These are phyloP conservation scores for Xenopus petersii DNA, from an alignment of 2,797 vertebrate species.

Conservation along the genomic window DNA sequence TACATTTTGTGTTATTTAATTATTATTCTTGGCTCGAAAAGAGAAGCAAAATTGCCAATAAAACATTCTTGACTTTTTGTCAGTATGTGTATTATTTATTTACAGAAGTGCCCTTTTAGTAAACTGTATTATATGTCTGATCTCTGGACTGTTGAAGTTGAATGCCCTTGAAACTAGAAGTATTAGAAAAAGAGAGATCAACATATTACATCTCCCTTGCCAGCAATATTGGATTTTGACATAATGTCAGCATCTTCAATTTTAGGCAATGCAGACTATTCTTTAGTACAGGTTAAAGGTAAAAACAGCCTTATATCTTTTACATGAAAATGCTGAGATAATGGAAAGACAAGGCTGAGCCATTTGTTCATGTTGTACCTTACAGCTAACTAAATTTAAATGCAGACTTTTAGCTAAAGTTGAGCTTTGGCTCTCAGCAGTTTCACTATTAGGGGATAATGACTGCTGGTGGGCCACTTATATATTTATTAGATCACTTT, in stretches of 20 bases:
- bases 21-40: neutral
- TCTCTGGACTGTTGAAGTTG: constrained; percentile 29
- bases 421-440: too few species aligned
- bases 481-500: too few species aligned
- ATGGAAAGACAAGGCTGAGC: neutral
- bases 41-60: constrained; percentile 44
- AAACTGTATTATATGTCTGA: constrained; percentile 16
- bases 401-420: too few species aligned
- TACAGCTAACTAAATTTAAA: too few species aligned
- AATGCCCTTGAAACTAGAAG: constrained; percentile 2
- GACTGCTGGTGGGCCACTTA: too few species aligned
- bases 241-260: too few species aligned
- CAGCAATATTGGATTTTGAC: neutral
- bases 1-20: too few species aligned
- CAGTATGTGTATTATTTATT: constrained; percentile 45
- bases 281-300: too few species aligned
- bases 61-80: constrained; percentile 33
- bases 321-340: constrained; percentile 18
- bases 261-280: too few species aligned
- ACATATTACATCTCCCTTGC: constrained; percentile 14
- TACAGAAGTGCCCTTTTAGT: constrained; percentile 40
- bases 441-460: too few species aligned
- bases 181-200: constrained; percentile 3
- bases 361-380: too few species aligned
- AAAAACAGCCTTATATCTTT: too few species aligned